A percentile compares a stretch with the other conserved stretches of the same genome.
Evolutionary conservation across 2,797 vertebrate genomes (phyloP).

Genomic region (Setipinna tenuifilis): DNA sequence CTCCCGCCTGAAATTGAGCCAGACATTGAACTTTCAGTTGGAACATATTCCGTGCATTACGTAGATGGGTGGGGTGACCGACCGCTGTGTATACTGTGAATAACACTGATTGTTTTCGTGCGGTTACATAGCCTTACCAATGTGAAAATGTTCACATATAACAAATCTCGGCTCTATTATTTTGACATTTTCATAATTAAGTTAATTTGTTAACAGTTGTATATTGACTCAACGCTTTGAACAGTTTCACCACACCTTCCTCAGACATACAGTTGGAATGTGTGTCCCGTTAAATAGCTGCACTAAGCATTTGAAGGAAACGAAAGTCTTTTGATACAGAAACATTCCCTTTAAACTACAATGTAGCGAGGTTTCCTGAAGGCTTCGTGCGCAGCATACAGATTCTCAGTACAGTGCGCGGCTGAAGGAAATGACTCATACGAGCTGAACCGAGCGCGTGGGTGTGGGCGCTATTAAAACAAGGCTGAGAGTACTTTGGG

Average conservation of each 20-base stretch:
- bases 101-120: slow-evolving; percentile 26
- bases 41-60: slow-evolving; percentile 49
- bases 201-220: background rate
- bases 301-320: background rate
- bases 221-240: background rate
- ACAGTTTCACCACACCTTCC: background rate
- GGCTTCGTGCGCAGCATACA: slow-evolving; percentile 49
- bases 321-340: background rate
- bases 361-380: slow-evolving; percentile 8
- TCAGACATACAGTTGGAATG: background rate
- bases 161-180: background rate
- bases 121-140: background rate
- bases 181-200: background rate
- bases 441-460: slow-evolving; percentile 73
- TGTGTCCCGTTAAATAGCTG: background rate
- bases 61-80: slow-evolving; percentile 60
- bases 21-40: slow-evolving; percentile 50
- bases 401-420: slow-evolving; percentile 67
- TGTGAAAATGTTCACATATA: background rate
- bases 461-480: slow-evolving; percentile 83
- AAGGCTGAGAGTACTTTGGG: slow-evolving; percentile 71
- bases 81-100: slow-evolving; percentile 27
- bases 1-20: slow-evolving; percentile 36
- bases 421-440: slow-evolving; percentile 80
- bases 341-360: slow-evolving; percentile 19